These are phyloP conservation scores for Scaptomyza pallida DNA, from an alignment of 1,140 invertebrate species.

Conservation along the genomic window DNA sequence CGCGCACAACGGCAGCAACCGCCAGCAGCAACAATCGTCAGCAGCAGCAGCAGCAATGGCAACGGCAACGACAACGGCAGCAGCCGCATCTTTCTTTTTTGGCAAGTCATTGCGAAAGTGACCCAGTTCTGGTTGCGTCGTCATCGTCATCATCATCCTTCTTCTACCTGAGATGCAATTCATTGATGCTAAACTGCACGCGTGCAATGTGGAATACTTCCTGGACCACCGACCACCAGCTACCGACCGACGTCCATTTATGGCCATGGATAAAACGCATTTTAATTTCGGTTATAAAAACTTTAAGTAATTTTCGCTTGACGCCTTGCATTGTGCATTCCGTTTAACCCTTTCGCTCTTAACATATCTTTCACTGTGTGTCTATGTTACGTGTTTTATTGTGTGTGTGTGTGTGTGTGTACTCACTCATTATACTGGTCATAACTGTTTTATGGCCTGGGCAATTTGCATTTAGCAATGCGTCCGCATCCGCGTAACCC, in stretches of 20 bases:
- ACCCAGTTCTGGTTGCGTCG: conserved; percentile 64
- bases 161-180: conserved; percentile 58
- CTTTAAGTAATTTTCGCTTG: conserved; percentile 55
- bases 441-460: conserved; percentile 54
- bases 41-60: conserved; percentile 21
- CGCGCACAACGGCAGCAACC: conserved; percentile 63
- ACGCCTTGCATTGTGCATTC: conserved; percentile 71
- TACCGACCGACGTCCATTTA: conserved; percentile 42
- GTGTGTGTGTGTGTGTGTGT: conserved; percentile 34
- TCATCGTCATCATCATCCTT: conserved; percentile 22
- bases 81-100: conserved; percentile 63
- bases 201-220: conserved; percentile 66
- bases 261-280: conserved; percentile 75
- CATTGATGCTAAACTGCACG: conserved; percentile 68
- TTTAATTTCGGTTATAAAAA: conserved; percentile 76
- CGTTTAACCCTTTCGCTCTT: conserved; percentile 72
- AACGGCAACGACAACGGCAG: conserved; percentile 24
- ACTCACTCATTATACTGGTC: conserved; percentile 59
- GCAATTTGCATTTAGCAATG: conserved; percentile 26
- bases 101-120: conserved; percentile 80
- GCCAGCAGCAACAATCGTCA: conserved; percentile 15
- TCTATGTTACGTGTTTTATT: background rate
- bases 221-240: conserved; percentile 42
- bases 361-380: conserved; percentile 43
- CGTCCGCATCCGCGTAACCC: conserved; percentile 2